Base-by-base conservation (phyloP, 2,888 invertebrate species). In the Lasioglossum pauxillum region DNA sequence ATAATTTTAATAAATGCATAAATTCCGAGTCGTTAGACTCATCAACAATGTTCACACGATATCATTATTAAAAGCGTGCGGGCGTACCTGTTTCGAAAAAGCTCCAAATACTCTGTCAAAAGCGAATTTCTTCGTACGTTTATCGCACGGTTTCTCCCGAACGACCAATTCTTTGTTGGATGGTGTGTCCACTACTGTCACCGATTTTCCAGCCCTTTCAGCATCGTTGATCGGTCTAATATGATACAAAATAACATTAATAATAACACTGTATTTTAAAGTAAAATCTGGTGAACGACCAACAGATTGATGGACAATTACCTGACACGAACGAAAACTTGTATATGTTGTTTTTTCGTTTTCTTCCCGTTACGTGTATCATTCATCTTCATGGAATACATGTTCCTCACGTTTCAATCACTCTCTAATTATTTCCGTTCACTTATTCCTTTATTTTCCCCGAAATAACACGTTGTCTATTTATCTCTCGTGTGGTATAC, bases 61-160 rank as follows among this genome's bases (percentile, higher is more conserved):
- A 7, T 64, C 19, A 64, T 31, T 31, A 19, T 38, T 1, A 38
- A 69, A 71, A 57, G 74, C 14, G 44, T 23, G 12, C 84, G 75
- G 49, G 64, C 83, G 77, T 95, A 97, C 97, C 96, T 99, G 99
- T 91, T 97, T 97, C 0, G 98, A 97, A 67, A 97, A 96, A 0
- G 97, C 97, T 1, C 97, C 98, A 94, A 99, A 99, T 0, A 98
- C 98, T 90, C 97, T 96, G 95, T 99, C 99, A 95, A 98, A 99
- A 0, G 97, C 97, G 93, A 98, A 98, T 89, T 97, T 97, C 95
- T 98, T 98, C 0, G 97, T 96, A 82, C 96, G 96, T 71, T 97
- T 96, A 12, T 96, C 96, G 88, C 97, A 96, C 82, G 95, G 91
- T 46, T 96, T 96, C 14, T 95, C 94, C 80, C 94, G 92, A 0